Evolutionary conservation across 2,797 vertebrate genomes (phyloP).

Genomic region (Ammospiza maritima): DNA sequence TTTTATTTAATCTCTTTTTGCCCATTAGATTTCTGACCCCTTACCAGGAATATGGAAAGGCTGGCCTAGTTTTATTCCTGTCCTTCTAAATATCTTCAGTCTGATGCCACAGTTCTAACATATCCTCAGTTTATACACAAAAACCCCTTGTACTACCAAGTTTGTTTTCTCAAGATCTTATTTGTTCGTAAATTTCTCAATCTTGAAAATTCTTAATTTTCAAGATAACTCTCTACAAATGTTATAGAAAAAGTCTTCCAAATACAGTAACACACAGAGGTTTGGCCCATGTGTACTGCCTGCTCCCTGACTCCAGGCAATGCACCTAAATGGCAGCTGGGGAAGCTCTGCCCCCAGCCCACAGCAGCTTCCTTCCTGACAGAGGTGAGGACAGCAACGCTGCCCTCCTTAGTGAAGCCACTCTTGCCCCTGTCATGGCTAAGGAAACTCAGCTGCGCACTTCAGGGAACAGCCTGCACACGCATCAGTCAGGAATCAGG

Average conservation of each 20-base stretch:
- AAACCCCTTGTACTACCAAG: accelerated
- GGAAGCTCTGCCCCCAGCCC: neutral
- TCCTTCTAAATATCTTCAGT: neutral
- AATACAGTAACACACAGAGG: neutral
- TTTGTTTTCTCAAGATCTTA: neutral
- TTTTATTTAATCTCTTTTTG: neutral
- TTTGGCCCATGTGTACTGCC: neutral
- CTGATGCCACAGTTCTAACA: neutral
- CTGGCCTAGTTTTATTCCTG: neutral
- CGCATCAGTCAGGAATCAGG: neutral
- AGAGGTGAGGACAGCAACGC: neutral
- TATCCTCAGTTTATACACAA: neutral
- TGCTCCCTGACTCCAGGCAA: neutral
- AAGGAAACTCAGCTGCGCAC: neutral
- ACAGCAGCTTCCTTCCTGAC: neutral
- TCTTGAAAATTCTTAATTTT: neutral
- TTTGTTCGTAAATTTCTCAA: neutral
- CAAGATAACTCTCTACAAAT: neutral
- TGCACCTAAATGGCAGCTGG: neutral
- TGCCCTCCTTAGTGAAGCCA: neutral
- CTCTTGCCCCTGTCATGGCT: neutral
- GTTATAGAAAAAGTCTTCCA: neutral
- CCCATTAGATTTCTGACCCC: neutral
- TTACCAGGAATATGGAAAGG: neutral
- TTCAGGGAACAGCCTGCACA: neutral